Base-by-base conservation (phyloP, 2,797 vertebrate species). In the Sebastes goodei region DNA sequence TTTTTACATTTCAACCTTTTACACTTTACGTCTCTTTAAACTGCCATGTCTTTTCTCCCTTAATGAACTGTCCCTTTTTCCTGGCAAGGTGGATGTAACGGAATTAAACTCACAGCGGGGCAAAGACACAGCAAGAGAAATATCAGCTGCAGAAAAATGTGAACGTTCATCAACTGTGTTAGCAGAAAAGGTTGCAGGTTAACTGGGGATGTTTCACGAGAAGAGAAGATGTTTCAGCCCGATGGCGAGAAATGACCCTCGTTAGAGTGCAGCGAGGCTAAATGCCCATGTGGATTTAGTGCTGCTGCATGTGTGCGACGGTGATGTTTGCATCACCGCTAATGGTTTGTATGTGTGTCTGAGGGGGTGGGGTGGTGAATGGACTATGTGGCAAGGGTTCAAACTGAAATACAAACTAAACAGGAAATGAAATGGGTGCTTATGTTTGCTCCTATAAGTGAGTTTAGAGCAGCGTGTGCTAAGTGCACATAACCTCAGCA, bases 141-240 rank as follows among this genome's bases (percentile, higher is more conserved):
- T 86, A 86, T 73, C 85, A 81, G 71, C 76, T 2, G 61, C 52
- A 49, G 55, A 70, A 83, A 91, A 88, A 84, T 81, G 74, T 64
- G 73, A 89, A 64, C 6, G 17, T 84, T 88, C 76, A 78, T 88
- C 84, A 42, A 69, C 52, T 30, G 78, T 67, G 80, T 85, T 77
- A 76, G 78, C 83, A 83, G 61, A 86, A 91, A 91, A 91, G 88
- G 83, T 89, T 92, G 85, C 85, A 86, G 87, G 87, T 82, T 89
- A 92, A 92, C 89, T 76, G 86, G 65, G 76, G 81, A 74, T 74
- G 78, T 82, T 88, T 91, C 56, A 77, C 49, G 53, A 84, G 71
- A 68, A 86, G 15, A 49, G 80, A 80, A 71, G 78, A 86, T 74
- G 78, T 86, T 83, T 84, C 59, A 60, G 71, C 21, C 80, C 17